Evolutionary conservation across 2,797 vertebrate genomes (phyloP).

Genomic region (Vultur gryphus): DNA sequence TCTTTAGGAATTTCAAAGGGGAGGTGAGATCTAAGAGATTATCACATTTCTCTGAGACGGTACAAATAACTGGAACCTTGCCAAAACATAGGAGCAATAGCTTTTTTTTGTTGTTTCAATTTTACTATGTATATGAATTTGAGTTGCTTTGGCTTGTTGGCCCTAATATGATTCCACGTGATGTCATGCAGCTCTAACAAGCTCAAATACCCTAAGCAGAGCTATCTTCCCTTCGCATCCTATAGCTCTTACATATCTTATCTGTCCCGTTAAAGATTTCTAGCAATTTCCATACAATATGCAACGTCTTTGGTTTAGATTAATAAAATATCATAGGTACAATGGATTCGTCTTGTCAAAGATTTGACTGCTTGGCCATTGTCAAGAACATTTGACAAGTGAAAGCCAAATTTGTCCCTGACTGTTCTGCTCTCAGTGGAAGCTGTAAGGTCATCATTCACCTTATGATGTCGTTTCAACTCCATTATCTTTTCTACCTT

Average conservation of each 20-base stretch:
- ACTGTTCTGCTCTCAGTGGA: constrained; percentile 13
- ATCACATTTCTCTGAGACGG: constrained; percentile 28
- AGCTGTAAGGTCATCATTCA: constrained; percentile 52
- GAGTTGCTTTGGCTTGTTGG: constrained; percentile 6
- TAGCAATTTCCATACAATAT: constrained; percentile 47
- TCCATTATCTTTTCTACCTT: constrained; percentile 48
- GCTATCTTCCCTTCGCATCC: constrained; percentile 6
- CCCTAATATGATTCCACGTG: background rate
- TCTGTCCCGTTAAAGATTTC: constrained; percentile 33
- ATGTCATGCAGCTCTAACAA: constrained; percentile 27
- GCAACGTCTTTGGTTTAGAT: constrained; percentile 55
- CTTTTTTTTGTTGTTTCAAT: constrained; percentile 2
- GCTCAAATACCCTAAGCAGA: constrained; percentile 17
- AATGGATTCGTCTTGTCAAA: constrained; percentile 39
- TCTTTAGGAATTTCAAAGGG: constrained; percentile 67
- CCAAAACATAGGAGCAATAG: background rate
- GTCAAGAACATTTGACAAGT: constrained; percentile 9
- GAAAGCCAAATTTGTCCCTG: constrained; percentile 26
- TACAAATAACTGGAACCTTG: constrained; percentile 21
- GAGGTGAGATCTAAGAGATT: constrained; percentile 31
- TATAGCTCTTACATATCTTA: constrained; percentile 48
- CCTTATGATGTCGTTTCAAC: constrained; percentile 33
- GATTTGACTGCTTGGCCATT: constrained; percentile 28
- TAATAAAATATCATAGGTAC: constrained; percentile 59
- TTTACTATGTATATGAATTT: background rate